Evolutionary conservation across 2,113 vertebrate species (phyloP), one percentile per base, ranked within the genome.

Genomic region (Rhinopomastus cyanomelas): DNA sequence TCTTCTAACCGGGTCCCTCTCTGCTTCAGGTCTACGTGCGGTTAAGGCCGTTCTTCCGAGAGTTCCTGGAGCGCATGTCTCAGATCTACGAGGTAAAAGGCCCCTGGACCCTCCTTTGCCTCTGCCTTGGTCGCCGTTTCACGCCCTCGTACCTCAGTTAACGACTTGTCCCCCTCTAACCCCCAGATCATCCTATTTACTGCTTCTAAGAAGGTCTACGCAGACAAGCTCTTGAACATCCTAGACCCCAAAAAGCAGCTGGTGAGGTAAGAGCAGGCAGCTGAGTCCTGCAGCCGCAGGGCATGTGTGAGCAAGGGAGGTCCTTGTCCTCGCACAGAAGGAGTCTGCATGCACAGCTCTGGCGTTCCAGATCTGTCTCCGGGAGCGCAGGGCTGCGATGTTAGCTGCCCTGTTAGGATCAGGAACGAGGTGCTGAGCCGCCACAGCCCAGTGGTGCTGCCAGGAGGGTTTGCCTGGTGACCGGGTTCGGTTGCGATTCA

Each of bases 131-230:
- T 26, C 85, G 46, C 87, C 77, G 29, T n/a, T 32, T 94, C 8
- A 9, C 59, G 16, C 81, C 34, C 86, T 78, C 85, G 26, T 68
- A 32, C 85, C 62, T 89, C 67, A 95, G 88, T 62, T 95, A 92
- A 88, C 93, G 71, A 42, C 68, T 82, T 95, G 84, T 81, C 19
- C 37, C 92, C 80, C 92, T 96, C 95, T 83, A 85, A 94, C 94
- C 96, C 96, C 16, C 75, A 99, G 99, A 99, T 99, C 93, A 99
- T 99, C 94, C 99, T 99, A 96, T 99, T 99, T 95, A 99, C 99
- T 94, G 99, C 99, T 95, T 99, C 99, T 96, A 99, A 99, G 98
- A 99, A 99, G 97, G 99, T 99, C 88, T 99, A 99, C 96, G 99
- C 99, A 96, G 99, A 99, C 98, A 99, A 99, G 97, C 96, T 99